phyloP scores from a whole-genome alignment of 2,888 invertebrate genomes.

The Alloplasta piceator region DNA sequence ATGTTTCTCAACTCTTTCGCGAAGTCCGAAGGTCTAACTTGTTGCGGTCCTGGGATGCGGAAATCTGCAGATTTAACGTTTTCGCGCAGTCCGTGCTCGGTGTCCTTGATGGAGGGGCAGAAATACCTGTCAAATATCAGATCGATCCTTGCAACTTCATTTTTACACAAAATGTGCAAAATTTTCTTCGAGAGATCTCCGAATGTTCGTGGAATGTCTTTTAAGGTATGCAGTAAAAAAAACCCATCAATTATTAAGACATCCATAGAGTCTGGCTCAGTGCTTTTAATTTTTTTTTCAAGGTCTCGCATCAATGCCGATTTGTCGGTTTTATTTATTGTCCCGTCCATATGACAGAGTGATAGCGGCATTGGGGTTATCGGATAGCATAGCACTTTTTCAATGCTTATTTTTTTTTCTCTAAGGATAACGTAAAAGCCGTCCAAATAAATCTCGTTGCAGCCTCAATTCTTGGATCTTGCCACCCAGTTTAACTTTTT shows the following conservation, averaged over 20 bases:
- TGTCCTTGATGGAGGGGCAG: slow-evolving; percentile 59
- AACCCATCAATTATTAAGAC: slow-evolving; percentile 76
- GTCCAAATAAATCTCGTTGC: slow-evolving; percentile 50
- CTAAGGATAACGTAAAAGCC: slow-evolving; percentile 43
- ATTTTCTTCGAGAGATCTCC: slow-evolving; percentile 74
- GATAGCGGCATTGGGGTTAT: slow-evolving; percentile 69
- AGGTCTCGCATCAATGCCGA: slow-evolving; percentile 66
- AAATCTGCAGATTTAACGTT: slow-evolving; percentile 19
- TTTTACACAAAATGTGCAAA: slow-evolving; percentile 66
- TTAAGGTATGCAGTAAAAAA: slow-evolving; percentile 73
- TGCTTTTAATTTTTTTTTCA: slow-evolving; percentile 43
- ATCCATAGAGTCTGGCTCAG: slow-evolving; percentile 58
- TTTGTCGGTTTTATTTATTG: slow-evolving; percentile 71
- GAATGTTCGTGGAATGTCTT: slow-evolving; percentile 74
- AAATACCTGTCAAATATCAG: slow-evolving; percentile 59
- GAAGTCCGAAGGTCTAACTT: slow-evolving; percentile 53
- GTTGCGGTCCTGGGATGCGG: slow-evolving; percentile 54
- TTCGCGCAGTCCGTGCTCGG: slow-evolving; percentile 50
- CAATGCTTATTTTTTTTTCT: slow-evolving; percentile 64
- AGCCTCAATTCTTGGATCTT: slow-evolving; percentile 43
- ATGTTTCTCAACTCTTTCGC: slow-evolving; percentile 46
- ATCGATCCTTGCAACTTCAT: slow-evolving; percentile 50
- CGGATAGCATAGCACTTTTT: slow-evolving; percentile 67
- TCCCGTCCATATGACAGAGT: slow-evolving; percentile 69
- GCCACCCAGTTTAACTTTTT: slow-evolving; percentile 32